These are phyloP conservation scores for Meandrusa payeni DNA, from an alignment of 2,888 invertebrate species.

Conservation along the genomic window DNA sequence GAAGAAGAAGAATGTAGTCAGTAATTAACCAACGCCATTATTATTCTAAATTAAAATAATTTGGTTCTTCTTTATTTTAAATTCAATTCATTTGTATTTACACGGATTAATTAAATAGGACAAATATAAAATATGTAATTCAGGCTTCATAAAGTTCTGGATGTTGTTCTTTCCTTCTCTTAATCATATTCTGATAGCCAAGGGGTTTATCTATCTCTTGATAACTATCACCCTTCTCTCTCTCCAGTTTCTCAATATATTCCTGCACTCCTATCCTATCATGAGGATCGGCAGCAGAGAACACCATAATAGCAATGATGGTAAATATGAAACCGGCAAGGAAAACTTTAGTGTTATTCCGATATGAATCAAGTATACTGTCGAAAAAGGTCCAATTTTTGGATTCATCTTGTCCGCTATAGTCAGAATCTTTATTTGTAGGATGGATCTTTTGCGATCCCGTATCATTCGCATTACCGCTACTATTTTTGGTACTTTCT, in stretches of 20 bases:
- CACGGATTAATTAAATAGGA: too few species aligned
- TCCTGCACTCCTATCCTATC: slow-evolving; percentile 38
- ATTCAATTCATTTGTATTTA: too few species aligned
- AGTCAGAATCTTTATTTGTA: slow-evolving; percentile 56
- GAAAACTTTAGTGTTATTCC: slow-evolving; percentile 47
- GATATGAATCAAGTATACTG: slow-evolving; percentile 48
- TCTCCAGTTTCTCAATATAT: slow-evolving; percentile 34
- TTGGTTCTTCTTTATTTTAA: too few species aligned
- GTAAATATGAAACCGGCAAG: slow-evolving; percentile 49
- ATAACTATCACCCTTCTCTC: slow-evolving; percentile 14
- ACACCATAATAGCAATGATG: slow-evolving; percentile 26
- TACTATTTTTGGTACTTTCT: slow-evolving; percentile 57
- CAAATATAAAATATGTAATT: slow-evolving; percentile 22
- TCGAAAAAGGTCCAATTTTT: slow-evolving; percentile 56
- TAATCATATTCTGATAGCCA: slow-evolving; percentile 52
- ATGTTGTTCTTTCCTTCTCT: slow-evolving; percentile 44
- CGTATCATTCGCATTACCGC: slow-evolving; percentile 39
- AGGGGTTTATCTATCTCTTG: slow-evolving; percentile 44
- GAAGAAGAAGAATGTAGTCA: too few species aligned
- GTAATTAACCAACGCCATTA: too few species aligned
- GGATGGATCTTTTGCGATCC: slow-evolving; percentile 53
- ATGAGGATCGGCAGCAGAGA: slow-evolving; percentile 33
- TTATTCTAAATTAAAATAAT: too few species aligned
- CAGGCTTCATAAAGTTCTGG: slow-evolving; percentile 64
- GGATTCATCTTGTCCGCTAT: slow-evolving; percentile 34